phyloP scores from a whole-genome alignment of 2,888 invertebrate species.

The Exephanes ischioxanthus region DNA sequence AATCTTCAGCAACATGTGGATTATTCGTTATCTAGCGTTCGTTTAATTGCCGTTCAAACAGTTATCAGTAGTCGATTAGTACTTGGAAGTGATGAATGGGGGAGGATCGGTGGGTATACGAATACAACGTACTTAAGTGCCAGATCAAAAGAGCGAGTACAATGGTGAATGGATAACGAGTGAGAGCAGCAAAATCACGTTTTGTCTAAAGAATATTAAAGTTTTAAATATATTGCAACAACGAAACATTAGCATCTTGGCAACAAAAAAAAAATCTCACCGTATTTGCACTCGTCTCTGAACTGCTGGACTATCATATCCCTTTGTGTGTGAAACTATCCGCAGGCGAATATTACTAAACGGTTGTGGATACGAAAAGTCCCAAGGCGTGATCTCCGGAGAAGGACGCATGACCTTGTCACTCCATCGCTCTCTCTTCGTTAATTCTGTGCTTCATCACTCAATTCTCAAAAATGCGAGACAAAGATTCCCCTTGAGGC shows the following conservation, averaged over 20 bases:
- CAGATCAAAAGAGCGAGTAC: conserved; percentile 22
- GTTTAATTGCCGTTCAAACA: conserved; percentile 17
- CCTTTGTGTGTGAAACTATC: conserved; percentile 26
- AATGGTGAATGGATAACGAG: conserved; percentile 27
- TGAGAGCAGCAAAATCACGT: conserved; percentile 45
- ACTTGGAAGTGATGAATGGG: conserved; percentile 39
- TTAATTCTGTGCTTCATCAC: conserved; percentile 13
- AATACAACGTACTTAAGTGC: conserved; percentile 46
- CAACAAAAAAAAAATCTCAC: conserved; percentile 25
- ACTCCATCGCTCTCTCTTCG: conserved; percentile 1
- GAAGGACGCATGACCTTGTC: conserved; percentile 57
- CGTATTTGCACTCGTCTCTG: conserved; percentile 50
- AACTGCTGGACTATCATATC: conserved; percentile 24
- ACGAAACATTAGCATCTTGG: conserved; percentile 40
- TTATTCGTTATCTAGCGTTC: conserved; percentile 13
- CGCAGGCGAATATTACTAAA: conserved; percentile 20
- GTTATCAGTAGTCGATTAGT: conserved; percentile 28
- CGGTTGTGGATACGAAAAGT: conserved; percentile 46
- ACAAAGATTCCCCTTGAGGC: conserved; percentile 14
- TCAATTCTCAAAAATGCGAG: conserved; percentile 29
- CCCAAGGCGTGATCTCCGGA: conserved; percentile 48
- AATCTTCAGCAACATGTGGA: conserved; percentile 26
- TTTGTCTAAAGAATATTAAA: conserved; percentile 39
- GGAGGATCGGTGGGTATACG: conserved; percentile 63
- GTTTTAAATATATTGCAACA: conserved; percentile 4